Evolutionary conservation across 30 jellyfish, hydroid and myxozoan species (phyloP), one percentile per base, ranked within the genome.

Genomic region (Pelagia noctiluca): DNA sequence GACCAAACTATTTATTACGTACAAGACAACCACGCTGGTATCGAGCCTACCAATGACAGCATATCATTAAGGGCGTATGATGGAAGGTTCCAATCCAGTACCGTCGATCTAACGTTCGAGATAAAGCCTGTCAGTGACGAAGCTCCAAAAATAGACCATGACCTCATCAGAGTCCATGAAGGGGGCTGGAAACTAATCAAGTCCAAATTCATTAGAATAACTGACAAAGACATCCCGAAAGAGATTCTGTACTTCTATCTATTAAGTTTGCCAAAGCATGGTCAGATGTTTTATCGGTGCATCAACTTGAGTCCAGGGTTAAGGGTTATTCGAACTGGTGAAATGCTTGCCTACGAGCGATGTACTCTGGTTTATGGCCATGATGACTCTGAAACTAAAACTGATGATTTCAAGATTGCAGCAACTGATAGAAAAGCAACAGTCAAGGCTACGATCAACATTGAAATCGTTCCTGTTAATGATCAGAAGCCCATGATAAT

Each of bases 141-240:
- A 42, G 49, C 62, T 3, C 95, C 95, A 1, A 19, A 0, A 12
- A 73, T 85, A 1, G 60, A 22, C 22, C 50, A 12, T 12, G 76
- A 71, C 42, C 24, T 71, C 62, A 37, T 76, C 21, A 72, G 38
- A 26, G 89, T 85, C 0, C 88, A 72, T 26, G 95, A 85, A 75
- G 95, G 95, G 4, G 89, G 95, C 54, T 65, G 87, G 87, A 65
- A 29, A 35, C 37, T 75, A 7, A 85, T 85, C 5, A 71, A 75
- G 63, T 13, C 85, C 13, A n/a, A 31, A 46, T 53, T 71, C 22
- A 29, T 85, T 0, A 37, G 60, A 11, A 65, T 75, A 11, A 34
- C 50, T 1, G 95, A 85, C 71, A 75, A 74, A 34, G 95, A 85
- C 60, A 47, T 63, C 38, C 89, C 85, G 18, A 47, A 70, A 36